Conservation (phyloP, 2,113 vertebrate species). For the Odobenus rosmarus region DNA sequence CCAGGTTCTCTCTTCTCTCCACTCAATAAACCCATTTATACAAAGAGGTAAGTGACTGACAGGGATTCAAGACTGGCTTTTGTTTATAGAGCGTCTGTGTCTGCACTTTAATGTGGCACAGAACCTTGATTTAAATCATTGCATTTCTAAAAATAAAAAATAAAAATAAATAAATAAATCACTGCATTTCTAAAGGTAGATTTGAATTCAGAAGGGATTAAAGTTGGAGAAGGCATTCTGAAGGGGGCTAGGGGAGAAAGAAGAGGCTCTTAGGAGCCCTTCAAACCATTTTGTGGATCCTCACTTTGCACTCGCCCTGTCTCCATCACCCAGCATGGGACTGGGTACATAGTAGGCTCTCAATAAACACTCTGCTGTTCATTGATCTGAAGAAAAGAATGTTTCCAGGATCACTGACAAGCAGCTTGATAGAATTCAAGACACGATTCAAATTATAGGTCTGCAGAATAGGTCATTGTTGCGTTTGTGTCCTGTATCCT, state of each 20-base stretch:
- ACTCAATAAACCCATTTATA: not conserved
- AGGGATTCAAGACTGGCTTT: not conserved
- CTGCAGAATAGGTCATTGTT: not conserved
- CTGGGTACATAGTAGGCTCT: not conserved
- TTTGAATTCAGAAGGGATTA: not conserved
- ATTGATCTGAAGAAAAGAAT: not conserved
- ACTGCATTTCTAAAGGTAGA: not conserved
- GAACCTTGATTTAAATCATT: not conserved
- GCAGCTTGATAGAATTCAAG: not conserved
- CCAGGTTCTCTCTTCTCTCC: not conserved
- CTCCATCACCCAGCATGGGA: fast-evolving
- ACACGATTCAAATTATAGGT: not conserved
- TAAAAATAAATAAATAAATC: not conserved
- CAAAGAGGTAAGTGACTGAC: not conserved
- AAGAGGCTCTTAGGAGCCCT: not conserved
- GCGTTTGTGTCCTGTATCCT: not conserved
- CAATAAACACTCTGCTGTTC: not conserved
- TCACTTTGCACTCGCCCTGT: not conserved
- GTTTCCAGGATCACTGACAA: not conserved
- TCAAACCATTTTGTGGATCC: not conserved
- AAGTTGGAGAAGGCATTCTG: not conserved
- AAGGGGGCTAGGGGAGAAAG: not conserved
- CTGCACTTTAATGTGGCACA: not conserved
- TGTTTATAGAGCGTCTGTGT: not conserved
- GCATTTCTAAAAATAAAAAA: not conserved